Base-by-base conservation (phyloP, 2,888 invertebrate species). In the Buathra laborator region DNA sequence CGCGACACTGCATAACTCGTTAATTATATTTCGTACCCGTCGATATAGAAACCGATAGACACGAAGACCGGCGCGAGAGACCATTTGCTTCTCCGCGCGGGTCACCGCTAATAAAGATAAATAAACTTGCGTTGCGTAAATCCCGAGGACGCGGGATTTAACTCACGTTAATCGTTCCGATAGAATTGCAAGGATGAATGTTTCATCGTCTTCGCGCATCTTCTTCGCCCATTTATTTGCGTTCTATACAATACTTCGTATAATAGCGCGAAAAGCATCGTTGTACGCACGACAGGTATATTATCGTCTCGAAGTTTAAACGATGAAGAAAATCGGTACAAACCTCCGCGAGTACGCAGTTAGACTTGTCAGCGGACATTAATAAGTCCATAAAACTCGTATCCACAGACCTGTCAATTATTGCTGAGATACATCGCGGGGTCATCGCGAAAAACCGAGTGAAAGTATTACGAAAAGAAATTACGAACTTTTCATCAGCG, bases 81-180 rank as follows among this genome's bases (percentile, higher is more conserved):
- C 66, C 46, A 6, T 10, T 32, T 68, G 56, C 68, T 56, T 29
- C 67, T 81, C 37, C 32, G 56, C 67, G n/a, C 75, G 67, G 67
- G 67, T 81, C 74, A 75, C 53, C 75, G 62, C 75, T 81, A 81
- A 81, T 75, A 62, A 75, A 75, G 81, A 81, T 75, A 75, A 80
- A 62, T 68, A 70, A 7, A 64, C 7, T 12, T 62, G 10, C 14
- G 48, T 81, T 75, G 81, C 81, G 62, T 62, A 75, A 81, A 19
- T 3, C 43, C 64, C 75, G 75, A 81, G 81, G 75, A 67, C 81
- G 56, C 53, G 48, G 43, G 32, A 48, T 14, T 56, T 74, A n/a
- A 32, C 19, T 56, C 19, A 19, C 75, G 75, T 81, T 68, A 68
- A 75, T 81, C 74, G 68, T 37, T 81, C 48, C 81, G 62, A 74